Base-by-base conservation (phyloP, 1,140 invertebrate genomes). In the Brachionus plicatilis region DNA sequence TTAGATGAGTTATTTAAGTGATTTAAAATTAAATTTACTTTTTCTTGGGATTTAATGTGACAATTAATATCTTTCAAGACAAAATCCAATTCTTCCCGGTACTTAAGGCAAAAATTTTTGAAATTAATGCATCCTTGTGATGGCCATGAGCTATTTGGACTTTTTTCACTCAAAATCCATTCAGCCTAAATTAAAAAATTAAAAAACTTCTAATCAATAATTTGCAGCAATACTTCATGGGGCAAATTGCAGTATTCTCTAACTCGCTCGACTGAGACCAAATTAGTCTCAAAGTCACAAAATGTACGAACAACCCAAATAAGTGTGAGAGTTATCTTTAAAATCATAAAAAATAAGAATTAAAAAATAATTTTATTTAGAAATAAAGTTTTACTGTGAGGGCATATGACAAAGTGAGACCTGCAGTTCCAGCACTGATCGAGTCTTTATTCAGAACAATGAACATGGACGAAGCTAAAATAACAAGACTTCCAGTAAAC, bases 281-380 rank as follows among this genome's bases (percentile, higher is more conserved):
- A 97, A 88, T 98, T 98, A 0, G 95, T 97, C 91, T 99, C 97
- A 37, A 99, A 93, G 87, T 98, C 96, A 4, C 95, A 95, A 0
- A 95, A 95, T 95, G 97, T 97, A 84, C 96, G 91, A 7, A 99
- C 96, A 85, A 98, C 90, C 95, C 95, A 97, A 89, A 97, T 98
- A 9, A 98, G 90, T 0, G 95, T 95, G 92, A 96, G 94, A 0
- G 96, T 98, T 66, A 97, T 89, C 90, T 90, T 89, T 6, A 53
- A 24, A 24, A 24, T 24, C 24, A 24, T 24, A 24, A 24, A n/a
- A n/a, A n/a, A n/a, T n/a, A n/a, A n/a, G n/a, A n/a, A n/a, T n/a
- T n/a, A n/a, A n/a, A n/a, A n/a, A n/a, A n/a, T n/a, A n/a, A n/a
- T n/a, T n/a, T n/a, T n/a, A n/a, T n/a, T n/a, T n/a, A 24, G 47